Conservation (phyloP, 2,888 invertebrate genomes). For the Leucophenga montana region DNA sequence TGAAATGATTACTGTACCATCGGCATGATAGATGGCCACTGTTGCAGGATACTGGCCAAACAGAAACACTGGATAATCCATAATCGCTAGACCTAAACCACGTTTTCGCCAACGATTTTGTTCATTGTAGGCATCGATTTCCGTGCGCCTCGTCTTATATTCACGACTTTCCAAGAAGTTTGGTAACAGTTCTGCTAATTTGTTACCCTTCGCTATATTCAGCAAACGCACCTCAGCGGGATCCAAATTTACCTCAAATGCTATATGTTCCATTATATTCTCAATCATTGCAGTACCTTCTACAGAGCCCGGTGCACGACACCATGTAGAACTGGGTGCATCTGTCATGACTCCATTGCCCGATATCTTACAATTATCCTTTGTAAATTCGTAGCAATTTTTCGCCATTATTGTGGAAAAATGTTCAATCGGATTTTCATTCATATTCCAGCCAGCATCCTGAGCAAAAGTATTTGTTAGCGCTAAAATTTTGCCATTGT, state of each 20-base stretch:
- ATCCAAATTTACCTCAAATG: conserved; percentile 74
- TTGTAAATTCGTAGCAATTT: conserved; percentile 78
- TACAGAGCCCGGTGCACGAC: conserved; percentile 77
- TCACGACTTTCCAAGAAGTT: conserved; percentile 75
- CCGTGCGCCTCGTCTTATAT: conserved; percentile 75
- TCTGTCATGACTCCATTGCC: conserved; percentile 80
- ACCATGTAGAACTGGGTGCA: conserved; percentile 79
- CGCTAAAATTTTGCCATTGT: conserved; percentile 79
- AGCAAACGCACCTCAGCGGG: conserved; percentile 75
- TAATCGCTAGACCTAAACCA: conserved; percentile 80
- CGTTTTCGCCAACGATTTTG: conserved; percentile 80
- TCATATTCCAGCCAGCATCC: conserved; percentile 74
- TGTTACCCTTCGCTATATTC: conserved; percentile 73
- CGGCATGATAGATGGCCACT: conserved; percentile 79
- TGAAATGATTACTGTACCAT: conserved; percentile 80
- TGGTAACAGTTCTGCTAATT: conserved; percentile 73
- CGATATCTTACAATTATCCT: conserved; percentile 78
- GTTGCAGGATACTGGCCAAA: conserved; percentile 75
- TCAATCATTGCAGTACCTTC: conserved; percentile 78
- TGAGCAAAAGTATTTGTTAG: conserved; percentile 75
- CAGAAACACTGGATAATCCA: conserved; percentile 77
- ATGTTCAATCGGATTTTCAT: conserved; percentile 73
- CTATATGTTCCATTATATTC: conserved; percentile 79
- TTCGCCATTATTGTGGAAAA: conserved; percentile 60
- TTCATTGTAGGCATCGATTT: conserved; percentile 77